Evolutionary conservation across 2,888 invertebrate genomes (phyloP), one percentile per base, ranked within the genome.

Genomic region (Drosophila tripunctata): DNA sequence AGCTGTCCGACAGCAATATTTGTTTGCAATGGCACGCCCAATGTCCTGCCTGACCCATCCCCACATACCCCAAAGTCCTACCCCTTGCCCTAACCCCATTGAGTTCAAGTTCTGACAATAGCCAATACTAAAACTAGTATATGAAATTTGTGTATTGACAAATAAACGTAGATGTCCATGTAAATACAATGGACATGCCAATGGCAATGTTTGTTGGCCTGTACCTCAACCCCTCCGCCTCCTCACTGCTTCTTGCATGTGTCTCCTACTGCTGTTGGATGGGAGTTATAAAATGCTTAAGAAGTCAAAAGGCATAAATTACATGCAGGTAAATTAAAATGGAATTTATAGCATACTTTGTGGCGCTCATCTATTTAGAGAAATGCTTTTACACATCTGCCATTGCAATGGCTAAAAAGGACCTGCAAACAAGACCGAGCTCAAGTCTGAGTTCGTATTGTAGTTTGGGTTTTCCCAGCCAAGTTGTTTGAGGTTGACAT

Each of bases 231-330:
- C 2, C 2, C 2, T 21, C 30, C 8, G 33, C 7, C 10, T 51
- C 40, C 19, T 8, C 14, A 2, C 3, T 1, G 8, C 12, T 15
- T 6, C 50, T 8, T 14, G 40, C 55, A 51, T 35, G 33, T 61
- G 45, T 52, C 48, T 27, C 24, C 47, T 62, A 44, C 54, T 52
- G 19, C 43, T 47, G 33, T 27, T 17, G 12, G 24, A 15, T n/a
- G 7, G 35, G 55, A 27, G 47, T 33, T 44, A 65, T 57, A 82
- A 79, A 79, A 77, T 85, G 84, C 70, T 58, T 64, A 77, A 87
- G 74, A 78, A 88, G 89, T 88, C 88, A 88, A 79, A 89, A 81
- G 74, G 87, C 88, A 88, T 88, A 88, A 88, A 88, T 88, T 87
- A 89, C 78, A 77, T 72, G 84, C 77, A 84, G 89, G 87, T 88